phyloP scores from a whole-genome alignment of 1,140 invertebrate genomes.

The Neodiprion fabricii region DNA sequence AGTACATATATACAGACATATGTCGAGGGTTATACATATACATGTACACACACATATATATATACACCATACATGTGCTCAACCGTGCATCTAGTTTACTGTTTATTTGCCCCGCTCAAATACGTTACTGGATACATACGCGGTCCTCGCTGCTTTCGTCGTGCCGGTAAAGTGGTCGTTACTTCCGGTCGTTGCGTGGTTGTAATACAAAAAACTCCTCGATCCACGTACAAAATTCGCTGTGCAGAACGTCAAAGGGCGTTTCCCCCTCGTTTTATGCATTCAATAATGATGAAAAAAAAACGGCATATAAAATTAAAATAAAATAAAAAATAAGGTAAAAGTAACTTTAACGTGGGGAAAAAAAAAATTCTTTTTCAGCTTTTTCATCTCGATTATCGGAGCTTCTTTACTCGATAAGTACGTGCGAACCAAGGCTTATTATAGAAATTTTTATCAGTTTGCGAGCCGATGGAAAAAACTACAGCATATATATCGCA shows the following conservation, averaged over 20 bases:
- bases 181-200: constrained; percentile 2
- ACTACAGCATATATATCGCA: no score
- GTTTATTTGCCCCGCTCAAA: constrained; percentile 1
- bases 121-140: neutral
- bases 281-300: neutral
- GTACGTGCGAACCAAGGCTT: no score
- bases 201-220: neutral
- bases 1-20: neutral
- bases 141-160: constrained; percentile 1
- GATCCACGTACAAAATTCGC: neutral
- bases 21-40: no score
- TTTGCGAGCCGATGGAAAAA: no score
- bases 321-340: no score
- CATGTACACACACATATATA: neutral
- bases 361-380: no score
- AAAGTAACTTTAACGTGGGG: no score
- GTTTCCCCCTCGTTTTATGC: neutral
- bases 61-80: neutral
- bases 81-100: constrained; percentile 7
- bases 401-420: no score
- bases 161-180: constrained; percentile 1
- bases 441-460: no score
- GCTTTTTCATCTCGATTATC: no score
- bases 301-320: no score
- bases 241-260: neutral